Percentiles rank a stretch among this genome's conserved stretches.
phyloP scores from a whole-genome alignment of 2,888 invertebrate species.

The Napeogenes sylphis region DNA sequence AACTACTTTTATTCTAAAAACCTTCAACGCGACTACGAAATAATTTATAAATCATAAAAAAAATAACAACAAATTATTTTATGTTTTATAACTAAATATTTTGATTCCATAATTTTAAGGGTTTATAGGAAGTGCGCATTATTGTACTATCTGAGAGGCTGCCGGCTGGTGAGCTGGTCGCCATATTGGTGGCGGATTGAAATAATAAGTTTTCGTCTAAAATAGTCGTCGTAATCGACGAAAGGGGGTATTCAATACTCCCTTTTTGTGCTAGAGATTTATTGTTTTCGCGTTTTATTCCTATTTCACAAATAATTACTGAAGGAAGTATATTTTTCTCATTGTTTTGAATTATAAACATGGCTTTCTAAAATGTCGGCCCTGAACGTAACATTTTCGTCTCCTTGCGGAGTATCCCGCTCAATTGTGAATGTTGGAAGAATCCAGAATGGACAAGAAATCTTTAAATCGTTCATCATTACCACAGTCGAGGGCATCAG shows the following conservation, averaged over 20 bases:
- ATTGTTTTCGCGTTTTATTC: conserved; percentile 51
- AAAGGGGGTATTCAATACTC: conserved; percentile 81
- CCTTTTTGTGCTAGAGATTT: conserved; percentile 65
- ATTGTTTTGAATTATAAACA: conserved; percentile 81
- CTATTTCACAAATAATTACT: conserved; percentile 52
- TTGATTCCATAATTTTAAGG: background rate
- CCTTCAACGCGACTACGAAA: background rate
- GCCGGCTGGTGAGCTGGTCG: conserved; percentile 79
- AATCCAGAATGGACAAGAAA: conserved; percentile 87
- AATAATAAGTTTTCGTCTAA: conserved; percentile 62
- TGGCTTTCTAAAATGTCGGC: conserved; percentile 90
- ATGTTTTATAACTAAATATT: conserved; percentile 2
- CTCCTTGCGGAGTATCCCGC: conserved; percentile 85
- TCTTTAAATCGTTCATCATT: conserved; percentile 81
- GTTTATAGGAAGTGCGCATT: conserved; percentile 64
- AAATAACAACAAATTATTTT: conserved; percentile 12
- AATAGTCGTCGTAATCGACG: conserved; percentile 82
- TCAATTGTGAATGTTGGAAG: conserved; percentile 77
- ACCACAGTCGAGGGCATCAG: conserved; percentile 82
- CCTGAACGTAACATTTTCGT: conserved; percentile 81
- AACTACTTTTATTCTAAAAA: conserved; percentile 18
- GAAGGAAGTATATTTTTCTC: conserved; percentile 65
- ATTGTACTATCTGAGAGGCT: conserved; percentile 55
- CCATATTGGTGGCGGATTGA: conserved; percentile 83
- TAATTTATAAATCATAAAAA: conserved; percentile 8